Evolutionary conservation across 2,888 invertebrate genomes (phyloP), one percentile per base, ranked within the genome.

Genomic region (Epirrita christyi): DNA sequence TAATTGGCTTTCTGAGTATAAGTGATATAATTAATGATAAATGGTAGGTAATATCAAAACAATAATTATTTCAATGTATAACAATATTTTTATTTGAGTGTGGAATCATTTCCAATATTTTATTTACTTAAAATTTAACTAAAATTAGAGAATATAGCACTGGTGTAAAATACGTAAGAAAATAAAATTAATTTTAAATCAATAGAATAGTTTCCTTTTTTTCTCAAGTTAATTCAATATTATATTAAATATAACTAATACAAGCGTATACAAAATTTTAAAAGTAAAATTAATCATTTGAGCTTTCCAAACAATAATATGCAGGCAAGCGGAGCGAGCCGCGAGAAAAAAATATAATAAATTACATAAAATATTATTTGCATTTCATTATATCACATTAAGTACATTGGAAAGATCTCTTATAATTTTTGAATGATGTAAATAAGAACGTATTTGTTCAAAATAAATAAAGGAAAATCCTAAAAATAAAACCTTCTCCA

Each of bases 41-140:
- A n/a, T n/a, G n/a, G n/a, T n/a, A n/a, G n/a, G n/a, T n/a, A n/a
- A n/a, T n/a, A n/a, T n/a, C n/a, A 45, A 58, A 54, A 37, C 8
- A 14, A 47, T 29, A 6, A 38, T 48, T 21, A 21, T 21, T 21
- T 42, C 38, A 50, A 58, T 72, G 67, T 75, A 73, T 83, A 84
- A 84, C 82, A 84, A 79, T 61, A 55, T 63, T 64, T 76, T 72
- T 67, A 76, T 78, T 80, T 78, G 73, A 75, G 71, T 75, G 54
- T 66, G 67, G 67, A 71, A 74, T 71, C 55, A 64, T 67, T 73
- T 72, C 72, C 56, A 68, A 78, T 76, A 76, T 73, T 75, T 75
- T 67, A 68, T 71, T 66, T 61, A 59, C 64, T 64, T 73, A 68
- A 63, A 68, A 21, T 21, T 2, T 21, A 68, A 70, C 52, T 68